Conservation (phyloP, 2,888 invertebrate genomes). For the Boloria selene region DNA sequence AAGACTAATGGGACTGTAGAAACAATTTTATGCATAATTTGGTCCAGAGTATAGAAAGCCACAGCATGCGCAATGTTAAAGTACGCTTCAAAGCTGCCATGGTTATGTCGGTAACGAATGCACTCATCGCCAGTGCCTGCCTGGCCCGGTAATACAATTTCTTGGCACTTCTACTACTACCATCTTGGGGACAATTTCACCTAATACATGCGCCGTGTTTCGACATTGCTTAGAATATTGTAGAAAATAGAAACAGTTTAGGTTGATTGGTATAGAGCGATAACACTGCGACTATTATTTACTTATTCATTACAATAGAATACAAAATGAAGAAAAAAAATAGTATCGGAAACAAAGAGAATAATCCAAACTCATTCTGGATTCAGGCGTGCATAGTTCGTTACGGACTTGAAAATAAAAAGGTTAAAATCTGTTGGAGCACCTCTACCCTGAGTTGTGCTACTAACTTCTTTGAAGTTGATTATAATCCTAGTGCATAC, state of each 20-base stretch:
- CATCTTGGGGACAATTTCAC: conserved; percentile 75
- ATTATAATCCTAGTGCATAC: conserved; percentile 30
- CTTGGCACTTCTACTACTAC: conserved; percentile 63
- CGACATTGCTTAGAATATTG: conserved; percentile 28
- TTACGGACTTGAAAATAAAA: conserved; percentile 55
- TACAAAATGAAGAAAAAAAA: conserved; percentile 16
- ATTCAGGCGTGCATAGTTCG: conserved; percentile 43
- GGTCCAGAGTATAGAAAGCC: conserved; percentile 31
- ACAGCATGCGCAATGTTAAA: conserved; percentile 52
- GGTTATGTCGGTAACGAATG: conserved; percentile 69
- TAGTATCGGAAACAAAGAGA: conserved; percentile 37
- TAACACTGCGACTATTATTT: conserved; percentile 16
- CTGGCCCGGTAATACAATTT: conserved; percentile 76
- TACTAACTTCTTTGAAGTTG: conserved; percentile 44
- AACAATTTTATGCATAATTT: neutral
- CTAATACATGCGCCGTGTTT: conserved; percentile 56
- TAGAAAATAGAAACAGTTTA: conserved; percentile 18
- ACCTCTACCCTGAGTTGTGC: conserved; percentile 27
- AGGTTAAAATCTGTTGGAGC: conserved; percentile 46
- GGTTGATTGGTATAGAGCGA: conserved; percentile 28
- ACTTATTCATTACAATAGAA: conserved; percentile 14
- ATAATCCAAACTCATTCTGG: conserved; percentile 39
- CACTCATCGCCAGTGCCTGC: conserved; percentile 66
- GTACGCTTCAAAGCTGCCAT: conserved; percentile 57
- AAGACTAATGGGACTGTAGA: no score